Base-by-base conservation (phyloP, 2,113 vertebrate species). In the Pygoscelis adeliae region DNA sequence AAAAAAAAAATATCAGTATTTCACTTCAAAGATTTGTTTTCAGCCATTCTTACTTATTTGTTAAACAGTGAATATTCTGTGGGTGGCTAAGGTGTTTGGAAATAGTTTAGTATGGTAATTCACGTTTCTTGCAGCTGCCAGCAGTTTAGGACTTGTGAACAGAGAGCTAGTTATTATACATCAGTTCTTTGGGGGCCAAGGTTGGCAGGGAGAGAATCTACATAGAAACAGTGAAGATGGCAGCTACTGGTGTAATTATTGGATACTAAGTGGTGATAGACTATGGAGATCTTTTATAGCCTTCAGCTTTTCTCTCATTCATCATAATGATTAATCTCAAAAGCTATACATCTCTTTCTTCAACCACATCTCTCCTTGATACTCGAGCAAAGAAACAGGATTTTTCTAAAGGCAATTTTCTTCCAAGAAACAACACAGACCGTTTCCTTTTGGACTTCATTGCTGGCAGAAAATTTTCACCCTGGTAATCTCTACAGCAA, bases 401-500 rank as follows among this genome's bases (percentile, higher is more conserved):
- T 88, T 96, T 97, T 90, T 95, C 62, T 83, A 23, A 91, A 83
- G 62, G 82, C 63, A 90, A 67, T 94, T 96, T 97, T 93, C 74
- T 93, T 74, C 82, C 62, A 53, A 94, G 92, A 70, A 95, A 62
- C 73, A 88, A 36, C 87, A 92, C 74, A 94, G 82, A 46, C 78
- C 70, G 53, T 85, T 97, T 95, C 82, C 82, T 94, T 93, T 88
- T 77, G 97, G 82, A 86, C 87, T 94, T 95, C 58, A 73, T 62
- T 93, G 74, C 74, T 88, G 82, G 70, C 62, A 62, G 88, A 85
- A 87, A 62, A 85, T 38, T 91, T 94, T 94, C 53, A 42, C 79
- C 34, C 12, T 86, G 74, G 92, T 92, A 93, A 88, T 94, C 62
- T 85, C 53, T 22, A 53, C 49, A 90, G 90, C 71, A 93, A 94